Percentiles rank a stretch among this genome's conserved stretches.
These are phyloP conservation scores for Anarhynchus alexandrinus DNA, from an alignment of 2,113 vertebrate genomes.

Conservation along the genomic window DNA sequence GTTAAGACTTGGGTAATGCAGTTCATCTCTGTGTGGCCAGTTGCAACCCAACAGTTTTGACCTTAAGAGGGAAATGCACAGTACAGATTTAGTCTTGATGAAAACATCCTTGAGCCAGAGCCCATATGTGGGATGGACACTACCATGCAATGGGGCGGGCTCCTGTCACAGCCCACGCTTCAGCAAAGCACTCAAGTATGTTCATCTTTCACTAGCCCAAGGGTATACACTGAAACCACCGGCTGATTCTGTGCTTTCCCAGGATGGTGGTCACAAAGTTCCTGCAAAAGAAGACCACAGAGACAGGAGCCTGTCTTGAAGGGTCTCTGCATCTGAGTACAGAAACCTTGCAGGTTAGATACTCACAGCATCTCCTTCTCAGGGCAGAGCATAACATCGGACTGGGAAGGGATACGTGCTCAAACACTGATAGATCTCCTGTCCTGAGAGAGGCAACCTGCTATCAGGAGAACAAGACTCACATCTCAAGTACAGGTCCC, in stretches of 20 bases:
- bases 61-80: not conserved
- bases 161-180: not conserved
- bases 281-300: not conserved
- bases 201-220: not conserved
- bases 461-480: not conserved
- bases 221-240: not conserved
- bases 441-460: not conserved
- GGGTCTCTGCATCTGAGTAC: not conserved
- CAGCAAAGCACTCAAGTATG: not conserved
- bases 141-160: fast-evolving
- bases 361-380: not conserved
- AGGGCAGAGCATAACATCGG: not conserved
- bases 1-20: not conserved
- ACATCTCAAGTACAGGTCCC: not conserved
- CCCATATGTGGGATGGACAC: no score
- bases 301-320: not conserved
- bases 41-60: not conserved
- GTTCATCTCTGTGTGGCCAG: not conserved
- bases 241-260: not conserved
- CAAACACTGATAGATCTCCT: not conserved
- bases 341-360: not conserved
- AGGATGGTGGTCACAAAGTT: not conserved
- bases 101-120: not conserved
- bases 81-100: no score
- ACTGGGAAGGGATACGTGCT: not conserved